Conservation (phyloP, 2,113 vertebrate species). For the Suricata suricatta region DNA sequence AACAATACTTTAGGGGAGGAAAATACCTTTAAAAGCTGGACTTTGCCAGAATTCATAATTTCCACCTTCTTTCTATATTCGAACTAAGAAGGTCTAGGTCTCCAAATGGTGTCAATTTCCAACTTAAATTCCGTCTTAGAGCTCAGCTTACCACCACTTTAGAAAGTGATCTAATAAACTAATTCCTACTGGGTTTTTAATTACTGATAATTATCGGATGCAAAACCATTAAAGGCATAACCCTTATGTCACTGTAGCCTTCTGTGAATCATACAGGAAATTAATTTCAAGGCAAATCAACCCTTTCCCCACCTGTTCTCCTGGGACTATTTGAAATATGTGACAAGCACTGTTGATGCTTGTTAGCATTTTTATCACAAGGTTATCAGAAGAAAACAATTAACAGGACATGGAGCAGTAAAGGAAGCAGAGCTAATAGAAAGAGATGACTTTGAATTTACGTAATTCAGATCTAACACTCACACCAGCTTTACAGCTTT, state of each 20-base stretch:
- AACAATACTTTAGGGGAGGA: background rate
- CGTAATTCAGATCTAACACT: background rate
- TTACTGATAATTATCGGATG: slow-evolving; percentile 44
- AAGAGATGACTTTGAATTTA: background rate
- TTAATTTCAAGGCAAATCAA: slow-evolving; percentile 51
- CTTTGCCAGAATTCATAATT: slow-evolving; percentile 1
- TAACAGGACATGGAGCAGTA: background rate
- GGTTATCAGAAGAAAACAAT: slow-evolving; percentile 33
- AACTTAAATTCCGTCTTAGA: background rate
- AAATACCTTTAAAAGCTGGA: background rate
- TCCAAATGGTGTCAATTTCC: background rate
- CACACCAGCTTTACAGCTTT: background rate
- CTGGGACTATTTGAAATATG: slow-evolving; percentile 24
- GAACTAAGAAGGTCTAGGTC: background rate
- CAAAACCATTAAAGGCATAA: slow-evolving; percentile 28
- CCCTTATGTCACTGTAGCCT: background rate
- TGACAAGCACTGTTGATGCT: background rate
- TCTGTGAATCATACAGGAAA: slow-evolving; percentile 39
- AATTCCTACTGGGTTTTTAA: slow-evolving; percentile 54
- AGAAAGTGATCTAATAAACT: slow-evolving; percentile 38
- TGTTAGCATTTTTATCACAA: slow-evolving; percentile 38
- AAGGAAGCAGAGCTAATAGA: background rate
- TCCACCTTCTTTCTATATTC: background rate
- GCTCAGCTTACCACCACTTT: background rate
- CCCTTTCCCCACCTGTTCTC: background rate